Evolutionary conservation across 2,797 vertebrate species (phyloP).

Genomic region (Rhinophrynus dorsalis): DNA sequence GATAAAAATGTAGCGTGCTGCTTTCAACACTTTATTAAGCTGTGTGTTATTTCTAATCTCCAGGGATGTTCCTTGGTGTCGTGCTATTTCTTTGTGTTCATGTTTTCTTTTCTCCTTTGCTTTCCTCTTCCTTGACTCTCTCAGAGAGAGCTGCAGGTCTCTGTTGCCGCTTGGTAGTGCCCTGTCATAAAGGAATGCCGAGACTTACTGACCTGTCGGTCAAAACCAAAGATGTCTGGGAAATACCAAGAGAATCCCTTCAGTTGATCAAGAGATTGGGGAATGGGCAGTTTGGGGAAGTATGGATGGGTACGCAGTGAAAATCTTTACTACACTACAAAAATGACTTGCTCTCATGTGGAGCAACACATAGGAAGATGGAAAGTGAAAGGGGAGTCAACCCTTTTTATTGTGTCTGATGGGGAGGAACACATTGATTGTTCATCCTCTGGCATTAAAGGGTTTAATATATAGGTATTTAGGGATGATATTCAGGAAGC

Average conservation of each 20-base stretch:
- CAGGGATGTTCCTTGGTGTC: slow-evolving; percentile 55
- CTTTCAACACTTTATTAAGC: neutral
- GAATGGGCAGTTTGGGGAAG: slow-evolving; percentile 98
- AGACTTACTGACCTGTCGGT: slow-evolving; percentile 96
- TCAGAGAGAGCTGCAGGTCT: slow-evolving; percentile 95
- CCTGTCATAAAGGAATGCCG: slow-evolving; percentile 97
- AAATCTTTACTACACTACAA: slow-evolving; percentile 61
- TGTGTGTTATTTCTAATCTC: slow-evolving; percentile 54
- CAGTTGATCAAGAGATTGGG: slow-evolving; percentile 97
- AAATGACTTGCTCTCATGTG: slow-evolving; percentile 58
- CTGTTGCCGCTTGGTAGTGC: slow-evolving; percentile 95
- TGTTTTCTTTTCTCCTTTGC: slow-evolving; percentile 71
- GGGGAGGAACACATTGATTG: too few species aligned
- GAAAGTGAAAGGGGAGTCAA: slow-evolving; percentile 65
- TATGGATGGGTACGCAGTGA: slow-evolving; percentile 96
- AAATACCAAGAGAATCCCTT: slow-evolving; percentile 94
- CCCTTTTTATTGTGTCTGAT: too few species aligned
- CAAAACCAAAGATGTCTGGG: slow-evolving; percentile 99
- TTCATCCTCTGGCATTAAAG: too few species aligned
- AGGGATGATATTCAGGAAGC: too few species aligned
- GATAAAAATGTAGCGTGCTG: neutral
- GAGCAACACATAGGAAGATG: slow-evolving; percentile 61
- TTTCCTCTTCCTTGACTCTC: slow-evolving; percentile 61
- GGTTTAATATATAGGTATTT: neutral
- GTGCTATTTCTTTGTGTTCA: slow-evolving; percentile 60